Evolutionary conservation across 1,140 invertebrate species (phyloP), one percentile per base, ranked within the genome.

Genomic region (Meloidogyne hapla): DNA sequence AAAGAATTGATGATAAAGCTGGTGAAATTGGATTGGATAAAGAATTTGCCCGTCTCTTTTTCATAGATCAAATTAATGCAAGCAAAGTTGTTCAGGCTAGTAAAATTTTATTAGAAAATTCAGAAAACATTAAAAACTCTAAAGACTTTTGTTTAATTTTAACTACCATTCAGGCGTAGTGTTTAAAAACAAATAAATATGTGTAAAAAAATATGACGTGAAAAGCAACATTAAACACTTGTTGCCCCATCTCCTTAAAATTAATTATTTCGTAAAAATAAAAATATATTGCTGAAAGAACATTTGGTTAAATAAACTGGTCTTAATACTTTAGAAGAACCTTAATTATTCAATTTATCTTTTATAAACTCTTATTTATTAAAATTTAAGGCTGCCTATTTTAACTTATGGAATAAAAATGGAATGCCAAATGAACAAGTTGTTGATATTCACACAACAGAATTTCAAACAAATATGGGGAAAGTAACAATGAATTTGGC

Each of bases 21-120:
- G 8, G 1, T n/a, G 65, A 33, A 33, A 33, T 42, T n/a, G 65
- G 65, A 18, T 33, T 66, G 21, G 65, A 66, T 9, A 66, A 5
- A 33, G 65, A 33, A 42, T 66, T 66, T 18, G 65, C 65, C 18
- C 28, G 28, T 18, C 28, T 33, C 18, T 66, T 21, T 21, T 66
- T 66, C 21, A 18, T 6, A 6, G 65, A 66, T n/a, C 65, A 66
- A 21, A 66, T 66, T 66, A 42, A 33, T 18, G 65, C 65, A 33
- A 66, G 65, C 21, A 66, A 66, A 66, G 21, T 42, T 21, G 65
- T 66, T 18, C 65, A 66, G 65, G 65, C 23, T n/a, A 18, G 21
- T n/a, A n/a, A n/a, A 18, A 0, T 1, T 18, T 40, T 28, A 66
- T 33, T 33, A 33, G n/a, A n/a, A n/a, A n/a, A n/a, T n/a, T n/a